phyloP scores from a whole-genome alignment of 2,113 vertebrate species.

The Heterotis niloticus region DNA sequence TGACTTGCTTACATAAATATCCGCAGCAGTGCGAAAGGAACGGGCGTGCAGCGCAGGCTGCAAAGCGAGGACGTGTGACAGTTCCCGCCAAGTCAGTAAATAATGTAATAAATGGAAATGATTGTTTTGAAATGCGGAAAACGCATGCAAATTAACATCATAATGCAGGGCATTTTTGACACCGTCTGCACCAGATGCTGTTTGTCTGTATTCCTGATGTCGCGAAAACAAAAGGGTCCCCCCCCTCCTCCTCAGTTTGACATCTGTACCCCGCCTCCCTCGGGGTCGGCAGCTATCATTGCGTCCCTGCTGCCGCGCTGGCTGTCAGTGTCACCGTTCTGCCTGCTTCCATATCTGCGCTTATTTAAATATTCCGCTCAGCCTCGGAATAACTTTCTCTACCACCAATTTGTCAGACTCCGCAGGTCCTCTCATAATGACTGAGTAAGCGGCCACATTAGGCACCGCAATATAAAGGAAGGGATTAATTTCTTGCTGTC shows the following conservation, averaged over 20 bases:
- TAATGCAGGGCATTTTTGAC: background rate
- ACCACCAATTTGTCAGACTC: conserved; percentile 41
- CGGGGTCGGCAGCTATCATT: background rate
- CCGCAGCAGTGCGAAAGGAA: background rate
- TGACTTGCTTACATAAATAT: background rate
- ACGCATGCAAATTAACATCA: conserved; percentile 1
- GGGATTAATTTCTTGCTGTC: conserved; percentile 54
- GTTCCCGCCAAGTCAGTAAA: background rate
- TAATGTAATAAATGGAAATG: conserved; percentile 18
- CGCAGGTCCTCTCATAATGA: conserved; percentile 42
- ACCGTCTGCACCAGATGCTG: conserved; percentile 4
- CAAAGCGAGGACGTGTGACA: background rate
- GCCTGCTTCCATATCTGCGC: background rate
- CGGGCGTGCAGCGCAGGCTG: background rate
- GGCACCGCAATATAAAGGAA: conserved; percentile 45
- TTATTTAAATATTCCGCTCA: conserved; percentile 30
- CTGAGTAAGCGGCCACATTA: conserved; percentile 51
- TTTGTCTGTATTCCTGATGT: conserved; percentile 5
- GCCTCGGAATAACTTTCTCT: conserved; percentile 36
- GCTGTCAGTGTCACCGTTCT: background rate
- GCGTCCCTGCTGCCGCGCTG: too few species aligned
- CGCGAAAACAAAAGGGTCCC: background rate
- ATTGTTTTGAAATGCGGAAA: conserved; percentile 4
- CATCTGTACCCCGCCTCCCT: background rate
- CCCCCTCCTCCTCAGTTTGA: background rate